Percentiles rank a stretch among this genome's conserved stretches.
These are phyloP conservation scores for Tursiops truncatus DNA, from an alignment of 2,113 vertebrate genomes.

Conservation along the genomic window DNA sequence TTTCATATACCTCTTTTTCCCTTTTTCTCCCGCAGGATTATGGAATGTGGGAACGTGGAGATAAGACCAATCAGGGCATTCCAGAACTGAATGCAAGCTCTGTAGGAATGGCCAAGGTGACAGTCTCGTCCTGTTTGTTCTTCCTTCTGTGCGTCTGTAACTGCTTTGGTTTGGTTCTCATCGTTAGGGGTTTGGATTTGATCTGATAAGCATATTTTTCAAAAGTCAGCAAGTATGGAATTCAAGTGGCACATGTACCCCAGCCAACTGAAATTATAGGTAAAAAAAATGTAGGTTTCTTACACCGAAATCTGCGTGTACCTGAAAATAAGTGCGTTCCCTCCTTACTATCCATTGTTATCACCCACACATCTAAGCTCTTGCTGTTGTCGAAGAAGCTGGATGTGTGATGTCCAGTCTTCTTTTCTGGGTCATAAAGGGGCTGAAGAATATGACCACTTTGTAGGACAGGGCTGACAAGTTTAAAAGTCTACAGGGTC, in stretches of 20 bases:
- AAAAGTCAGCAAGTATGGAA: slow-evolving; percentile 38
- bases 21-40: slow-evolving; percentile 89
- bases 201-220: slow-evolving; percentile 44
- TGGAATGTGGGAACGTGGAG: slow-evolving; percentile 99
- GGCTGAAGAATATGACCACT: background rate
- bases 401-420: background rate
- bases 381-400: slow-evolving; percentile 16
- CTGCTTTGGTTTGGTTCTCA: slow-evolving; percentile 23
- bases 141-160: slow-evolving; percentile 41
- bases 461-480: background rate
- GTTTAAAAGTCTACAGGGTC: background rate
- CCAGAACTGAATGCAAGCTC: slow-evolving; percentile 97
- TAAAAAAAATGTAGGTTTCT: slow-evolving; percentile 32
- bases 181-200: slow-evolving; percentile 8
- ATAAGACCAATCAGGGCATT: slow-evolving; percentile 99
- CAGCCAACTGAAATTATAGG: slow-evolving; percentile 13
- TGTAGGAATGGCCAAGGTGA: slow-evolving; percentile 98
- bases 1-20: background rate
- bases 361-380: background rate
- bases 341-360: background rate
- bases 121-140: slow-evolving; percentile 7
- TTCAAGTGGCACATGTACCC: background rate
- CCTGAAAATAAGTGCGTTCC: background rate
- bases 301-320: background rate
- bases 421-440: background rate